These are phyloP conservation scores for Vulpes lagopus DNA, from an alignment of 2,113 vertebrate genomes.

Conservation along the genomic window DNA sequence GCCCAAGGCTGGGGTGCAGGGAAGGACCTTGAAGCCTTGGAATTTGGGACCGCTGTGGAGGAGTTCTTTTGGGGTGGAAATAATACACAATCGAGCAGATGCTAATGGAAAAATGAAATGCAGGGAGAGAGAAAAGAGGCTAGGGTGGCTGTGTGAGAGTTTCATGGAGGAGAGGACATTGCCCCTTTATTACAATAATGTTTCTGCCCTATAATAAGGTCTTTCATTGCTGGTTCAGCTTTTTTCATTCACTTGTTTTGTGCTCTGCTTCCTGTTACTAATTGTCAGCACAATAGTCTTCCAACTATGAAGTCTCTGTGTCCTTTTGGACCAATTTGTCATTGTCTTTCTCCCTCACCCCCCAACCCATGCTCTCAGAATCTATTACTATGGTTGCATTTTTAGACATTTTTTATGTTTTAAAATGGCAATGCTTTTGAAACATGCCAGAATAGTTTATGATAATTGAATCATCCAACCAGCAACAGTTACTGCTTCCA, in stretches of 20 bases:
- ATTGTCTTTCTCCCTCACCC: conserved; percentile 81
- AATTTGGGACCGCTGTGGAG: conserved; percentile 40
- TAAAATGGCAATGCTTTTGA: conserved; percentile 80
- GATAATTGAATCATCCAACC: conserved; percentile 76
- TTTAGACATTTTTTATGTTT: conserved; percentile 82
- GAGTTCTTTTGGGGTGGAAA: conserved; percentile 66
- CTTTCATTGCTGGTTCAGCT: conserved; percentile 82
- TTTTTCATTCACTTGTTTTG: conserved; percentile 84
- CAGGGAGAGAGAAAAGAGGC: conserved; percentile 67
- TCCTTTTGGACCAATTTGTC: conserved; percentile 83
- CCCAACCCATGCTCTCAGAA: conserved; percentile 74
- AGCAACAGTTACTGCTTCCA: conserved; percentile 71
- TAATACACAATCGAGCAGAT: conserved; percentile 77
- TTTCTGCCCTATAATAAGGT: conserved; percentile 82
- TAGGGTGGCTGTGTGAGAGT: conserved; percentile 73
- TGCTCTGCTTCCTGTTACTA: conserved; percentile 83
- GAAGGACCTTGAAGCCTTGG: conserved; percentile 39
- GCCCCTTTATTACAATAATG: conserved; percentile 80
- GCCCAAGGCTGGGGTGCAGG: not conserved
- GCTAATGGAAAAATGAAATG: conserved; percentile 78
- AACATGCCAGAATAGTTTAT: conserved; percentile 78
- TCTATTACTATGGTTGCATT: conserved; percentile 79
- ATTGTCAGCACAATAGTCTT: conserved; percentile 84
- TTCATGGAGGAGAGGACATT: conserved; percentile 77
- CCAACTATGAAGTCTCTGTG: conserved; percentile 81